These are phyloP conservation scores for Limosa lapponica DNA, from an alignment of 2,797 vertebrate genomes.

Conservation along the genomic window DNA sequence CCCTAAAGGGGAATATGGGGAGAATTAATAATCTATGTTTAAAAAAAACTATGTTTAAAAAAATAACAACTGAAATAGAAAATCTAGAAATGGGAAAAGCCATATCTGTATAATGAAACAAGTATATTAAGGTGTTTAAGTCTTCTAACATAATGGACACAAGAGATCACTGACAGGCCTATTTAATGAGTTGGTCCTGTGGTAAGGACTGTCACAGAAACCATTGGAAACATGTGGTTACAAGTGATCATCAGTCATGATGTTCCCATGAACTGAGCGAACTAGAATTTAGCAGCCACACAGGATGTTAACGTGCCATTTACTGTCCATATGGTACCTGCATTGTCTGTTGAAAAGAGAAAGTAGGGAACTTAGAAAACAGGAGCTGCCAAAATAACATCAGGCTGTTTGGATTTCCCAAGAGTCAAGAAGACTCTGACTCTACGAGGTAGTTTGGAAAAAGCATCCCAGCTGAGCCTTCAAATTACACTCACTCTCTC, in stretches of 20 bases:
- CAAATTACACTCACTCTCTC: neutral
- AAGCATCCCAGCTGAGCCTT: slow-evolving; percentile 18
- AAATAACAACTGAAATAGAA: neutral
- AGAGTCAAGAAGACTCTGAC: neutral
- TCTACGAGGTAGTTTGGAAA: neutral
- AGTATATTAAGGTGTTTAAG: neutral
- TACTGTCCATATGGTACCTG: neutral
- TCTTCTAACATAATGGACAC: neutral
- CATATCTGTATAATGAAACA: neutral
- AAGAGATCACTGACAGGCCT: neutral
- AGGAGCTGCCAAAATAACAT: neutral
- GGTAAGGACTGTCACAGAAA: neutral
- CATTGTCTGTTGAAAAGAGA: neutral
- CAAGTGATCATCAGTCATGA: neutral
- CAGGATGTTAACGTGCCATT: neutral
- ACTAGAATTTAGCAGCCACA: neutral
- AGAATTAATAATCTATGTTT: neutral
- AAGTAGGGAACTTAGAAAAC: neutral
- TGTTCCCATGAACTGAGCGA: neutral
- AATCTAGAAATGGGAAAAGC: neutral
- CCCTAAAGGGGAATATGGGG: neutral
- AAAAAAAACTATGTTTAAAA: neutral
- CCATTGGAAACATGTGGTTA: neutral
- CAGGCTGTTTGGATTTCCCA: neutral
- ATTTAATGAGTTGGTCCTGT: neutral